These are phyloP conservation scores for Sebastes minor DNA, from an alignment of 2,797 vertebrate genomes.

Conservation along the genomic window DNA sequence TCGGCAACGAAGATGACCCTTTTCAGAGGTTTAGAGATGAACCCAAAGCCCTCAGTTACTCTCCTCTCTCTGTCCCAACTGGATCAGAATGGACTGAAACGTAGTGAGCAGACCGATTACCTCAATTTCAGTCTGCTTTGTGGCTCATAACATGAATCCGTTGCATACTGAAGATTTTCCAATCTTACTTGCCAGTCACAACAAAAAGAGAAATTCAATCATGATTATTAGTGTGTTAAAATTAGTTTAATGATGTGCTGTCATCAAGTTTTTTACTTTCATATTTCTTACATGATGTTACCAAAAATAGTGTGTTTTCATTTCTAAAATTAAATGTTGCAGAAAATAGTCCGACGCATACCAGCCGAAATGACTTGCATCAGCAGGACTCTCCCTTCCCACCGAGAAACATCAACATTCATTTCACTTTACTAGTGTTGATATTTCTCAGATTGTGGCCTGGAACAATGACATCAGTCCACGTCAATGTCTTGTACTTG, in stretches of 20 bases:
- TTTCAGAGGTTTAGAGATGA: slow-evolving; percentile 65
- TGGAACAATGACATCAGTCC: slow-evolving; percentile 65
- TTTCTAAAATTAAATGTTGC: slow-evolving; percentile 69
- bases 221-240: slow-evolving; percentile 40
- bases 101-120: slow-evolving; percentile 28
- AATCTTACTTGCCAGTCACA: slow-evolving; percentile 39
- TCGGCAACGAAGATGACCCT: slow-evolving; percentile 68
- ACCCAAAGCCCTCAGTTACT: slow-evolving; percentile 63
- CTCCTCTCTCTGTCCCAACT: slow-evolving; percentile 1
- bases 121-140: slow-evolving; percentile 28
- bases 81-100: slow-evolving; percentile 35
- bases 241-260: slow-evolving; percentile 39
- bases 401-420: slow-evolving; percentile 60
- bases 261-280: slow-evolving; percentile 18
- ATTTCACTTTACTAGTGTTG: slow-evolving; percentile 70
- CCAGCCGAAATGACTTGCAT: slow-evolving; percentile 52
- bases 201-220: slow-evolving; percentile 38
- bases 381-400: slow-evolving; percentile 40
- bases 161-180: slow-evolving; percentile 38
- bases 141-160: slow-evolving; percentile 18
- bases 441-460: slow-evolving; percentile 62
- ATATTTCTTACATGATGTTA: slow-evolving; percentile 49
- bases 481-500: slow-evolving; percentile 31
- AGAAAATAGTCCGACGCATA: slow-evolving; percentile 55
- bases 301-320: slow-evolving; percentile 56